phyloP scores from a whole-genome alignment of 2,113 vertebrate genomes.

The Syrrhaptes paradoxus region DNA sequence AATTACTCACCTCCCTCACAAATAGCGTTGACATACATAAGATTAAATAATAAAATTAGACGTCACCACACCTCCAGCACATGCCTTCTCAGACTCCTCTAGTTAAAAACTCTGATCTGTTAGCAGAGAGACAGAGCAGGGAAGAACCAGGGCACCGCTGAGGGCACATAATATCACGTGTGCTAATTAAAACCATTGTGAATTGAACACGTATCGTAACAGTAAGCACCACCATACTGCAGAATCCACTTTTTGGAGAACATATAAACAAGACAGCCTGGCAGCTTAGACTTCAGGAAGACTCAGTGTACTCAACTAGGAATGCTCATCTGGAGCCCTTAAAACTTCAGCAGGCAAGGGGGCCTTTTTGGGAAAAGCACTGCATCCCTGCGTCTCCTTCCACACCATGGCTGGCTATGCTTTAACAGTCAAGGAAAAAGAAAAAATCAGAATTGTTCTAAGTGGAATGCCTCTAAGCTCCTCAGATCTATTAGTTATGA shows the following conservation, averaged over 20 bases:
- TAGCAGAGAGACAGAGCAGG: not conserved
- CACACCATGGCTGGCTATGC: accelerated
- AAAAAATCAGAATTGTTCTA: not conserved
- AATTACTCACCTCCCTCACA: not conserved
- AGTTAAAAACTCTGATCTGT: not conserved
- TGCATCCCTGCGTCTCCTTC: not conserved
- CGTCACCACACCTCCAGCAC: not conserved
- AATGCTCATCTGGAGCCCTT: not conserved
- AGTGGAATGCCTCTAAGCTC: not conserved
- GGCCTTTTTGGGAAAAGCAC: not conserved
- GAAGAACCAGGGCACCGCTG: not conserved
- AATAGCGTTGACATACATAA: not conserved
- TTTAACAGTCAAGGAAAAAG: not conserved
- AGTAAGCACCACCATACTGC: not conserved
- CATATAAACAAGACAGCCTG: not conserved
- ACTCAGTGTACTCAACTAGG: not conserved
- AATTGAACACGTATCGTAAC: not conserved
- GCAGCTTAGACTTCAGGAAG: not conserved
- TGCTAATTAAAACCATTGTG: not conserved
- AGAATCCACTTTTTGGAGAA: not conserved
- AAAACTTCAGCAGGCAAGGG: not conserved
- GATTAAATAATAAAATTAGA: not conserved
- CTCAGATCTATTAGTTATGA: not conserved
- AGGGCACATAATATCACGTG: not conserved
- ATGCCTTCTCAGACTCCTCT: not conserved